Percentiles rank a stretch among this genome's conserved stretches.
Evolutionary conservation across 2,797 vertebrate genomes (phyloP).

Genomic region (Balearica regulorum): DNA sequence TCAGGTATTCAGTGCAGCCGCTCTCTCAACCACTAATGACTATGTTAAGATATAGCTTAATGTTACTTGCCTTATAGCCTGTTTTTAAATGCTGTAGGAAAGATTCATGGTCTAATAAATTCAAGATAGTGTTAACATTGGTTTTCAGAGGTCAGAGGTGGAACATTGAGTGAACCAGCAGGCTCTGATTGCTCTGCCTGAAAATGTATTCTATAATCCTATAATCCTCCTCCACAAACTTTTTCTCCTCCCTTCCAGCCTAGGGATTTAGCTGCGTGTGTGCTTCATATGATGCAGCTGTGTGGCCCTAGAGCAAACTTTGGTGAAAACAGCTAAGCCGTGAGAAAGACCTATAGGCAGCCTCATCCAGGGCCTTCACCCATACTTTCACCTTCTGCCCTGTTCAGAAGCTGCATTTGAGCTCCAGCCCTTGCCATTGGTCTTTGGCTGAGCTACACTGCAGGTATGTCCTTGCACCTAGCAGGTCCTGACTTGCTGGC

Average conservation of each 20-base stretch:
- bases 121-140: neutral
- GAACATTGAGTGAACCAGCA: neutral
- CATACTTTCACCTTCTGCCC: neutral
- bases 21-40: neutral
- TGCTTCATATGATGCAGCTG: neutral
- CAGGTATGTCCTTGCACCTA: neutral
- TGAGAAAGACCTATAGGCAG: neutral
- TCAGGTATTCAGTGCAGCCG: neutral
- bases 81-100: neutral
- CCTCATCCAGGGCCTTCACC: neutral
- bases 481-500: neutral
- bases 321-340: neutral
- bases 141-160: neutral
- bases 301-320: neutral
- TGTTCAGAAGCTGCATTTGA: neutral
- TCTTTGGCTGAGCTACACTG: neutral
- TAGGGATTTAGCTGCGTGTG: neutral
- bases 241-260: neutral
- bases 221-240: neutral
- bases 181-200: neutral
- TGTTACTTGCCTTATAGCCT: neutral
- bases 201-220: neutral
- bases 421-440: neutral
- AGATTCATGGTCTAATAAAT: neutral
- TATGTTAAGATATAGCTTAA: neutral